Conservation (phyloP, 2,797 vertebrate species). For the Philypnodon macrostomus region DNA sequence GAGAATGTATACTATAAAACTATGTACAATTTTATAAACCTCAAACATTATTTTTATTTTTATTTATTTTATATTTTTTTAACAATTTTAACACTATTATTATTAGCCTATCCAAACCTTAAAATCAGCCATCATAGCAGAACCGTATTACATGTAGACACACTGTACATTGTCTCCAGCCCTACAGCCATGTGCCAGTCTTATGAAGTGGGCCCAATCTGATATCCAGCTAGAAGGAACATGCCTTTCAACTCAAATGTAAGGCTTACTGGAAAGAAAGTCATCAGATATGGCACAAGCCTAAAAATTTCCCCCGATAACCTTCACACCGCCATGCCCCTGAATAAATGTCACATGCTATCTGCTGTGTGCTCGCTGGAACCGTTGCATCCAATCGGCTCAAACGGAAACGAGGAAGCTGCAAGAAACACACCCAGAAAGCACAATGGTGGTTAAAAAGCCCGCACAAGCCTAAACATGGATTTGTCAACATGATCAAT, state of each 20-base stretch:
- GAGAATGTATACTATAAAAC: no score
- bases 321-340: conserved; percentile 75
- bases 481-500: neutral
- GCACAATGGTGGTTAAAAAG: conserved; percentile 27
- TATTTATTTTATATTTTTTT: no score
- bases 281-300: conserved; percentile 76
- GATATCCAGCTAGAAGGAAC: conserved; percentile 63
- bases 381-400: conserved; percentile 65
- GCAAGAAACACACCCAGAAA: conserved; percentile 49
- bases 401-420: conserved; percentile 61
- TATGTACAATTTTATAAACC: no score
- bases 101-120: conserved; percentile 4
- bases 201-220: conserved; percentile 56
- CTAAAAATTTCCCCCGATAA: conserved; percentile 74
- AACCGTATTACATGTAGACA: conserved; percentile 20
- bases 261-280: conserved; percentile 66
- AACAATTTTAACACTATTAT: no score
- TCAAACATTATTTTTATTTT: no score
- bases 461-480: conserved; percentile 30
- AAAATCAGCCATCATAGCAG: conserved; percentile 18
- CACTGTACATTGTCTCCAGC: conserved; percentile 36
- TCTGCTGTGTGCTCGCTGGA: conserved; percentile 75
- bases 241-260: conserved; percentile 74
- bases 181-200: conserved; percentile 51
- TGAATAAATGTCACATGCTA: conserved; percentile 81